Evolutionary conservation across 1,140 invertebrate genomes (phyloP), one percentile per base, ranked within the genome.

Genomic region (Mamestra configurata): DNA sequence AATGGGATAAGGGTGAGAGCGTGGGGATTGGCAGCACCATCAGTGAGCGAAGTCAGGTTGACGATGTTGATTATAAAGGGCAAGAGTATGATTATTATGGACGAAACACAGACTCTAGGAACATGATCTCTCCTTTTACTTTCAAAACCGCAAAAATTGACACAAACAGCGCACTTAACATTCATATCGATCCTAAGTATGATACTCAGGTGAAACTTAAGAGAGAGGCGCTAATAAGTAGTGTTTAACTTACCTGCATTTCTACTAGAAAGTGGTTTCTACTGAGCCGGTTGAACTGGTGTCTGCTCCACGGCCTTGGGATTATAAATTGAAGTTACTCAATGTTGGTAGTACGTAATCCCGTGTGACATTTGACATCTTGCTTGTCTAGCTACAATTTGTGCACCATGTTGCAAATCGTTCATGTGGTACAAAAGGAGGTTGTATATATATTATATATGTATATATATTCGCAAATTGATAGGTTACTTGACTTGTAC

Each of bases 141-240:
- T 70, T 70, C 40, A 70, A 71, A 53, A 71, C 24, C 15, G 8
- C 43, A 37, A 20, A 37, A 70, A 70, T 70, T 49, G 66, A 70
- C 66, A 70, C 11, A 49, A 46, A 46, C 10, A 46, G 11, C 4
- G 4, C 70, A 24, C 20, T 73, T 57, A 57, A 18, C 53, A 73
- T 73, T 27, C 51, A 40, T 57, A 73, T 35, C 20, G 51, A 35
- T 37, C 46, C 27, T 72, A 72, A 72, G 53, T 22, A 22, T 27
- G 13, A 46, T 27, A 70, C 22, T 70, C 18, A 55, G 27, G 71
- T 59, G 71, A 73, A 73, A 73, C 51, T 43, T 27, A 40, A 57
- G 71, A 73, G 71, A 73, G 71, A 73, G 71, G 71, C 11, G 71
- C 71, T 57, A 73, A 73, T 73, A 73, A 73, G 35, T 73, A 73